A percentile compares a stretch with the other conserved stretches of the same genome.
These are phyloP conservation scores for Hydriomena furcata DNA, from an alignment of 2,888 invertebrate species.

Conservation along the genomic window DNA sequence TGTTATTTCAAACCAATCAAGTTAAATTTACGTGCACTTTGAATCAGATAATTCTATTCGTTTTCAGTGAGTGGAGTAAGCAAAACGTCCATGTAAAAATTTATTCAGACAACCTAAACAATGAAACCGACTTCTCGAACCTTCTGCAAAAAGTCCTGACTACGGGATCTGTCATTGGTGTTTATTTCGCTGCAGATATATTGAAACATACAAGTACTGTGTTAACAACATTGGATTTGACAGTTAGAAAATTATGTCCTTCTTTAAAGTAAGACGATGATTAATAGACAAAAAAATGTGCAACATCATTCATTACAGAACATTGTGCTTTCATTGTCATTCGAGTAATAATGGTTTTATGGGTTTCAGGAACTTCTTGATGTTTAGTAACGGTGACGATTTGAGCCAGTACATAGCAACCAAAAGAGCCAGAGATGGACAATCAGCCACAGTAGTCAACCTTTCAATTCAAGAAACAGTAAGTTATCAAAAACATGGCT, in stretches of 20 bases:
- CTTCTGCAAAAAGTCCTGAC: constrained; percentile 12
- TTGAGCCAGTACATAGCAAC: constrained; percentile 8
- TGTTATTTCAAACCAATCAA: too few relatives aligned
- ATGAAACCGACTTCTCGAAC: constrained; percentile 5
- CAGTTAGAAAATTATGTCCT: constrained; percentile 17
- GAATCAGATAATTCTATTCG: not conserved
- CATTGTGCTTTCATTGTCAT: too few relatives aligned
- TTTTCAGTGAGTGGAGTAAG: constrained; percentile 37
- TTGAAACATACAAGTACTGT: constrained; percentile 2
- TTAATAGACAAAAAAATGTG: too few relatives aligned
- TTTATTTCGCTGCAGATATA: constrained; percentile 19
- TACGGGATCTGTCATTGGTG: constrained; percentile 17
- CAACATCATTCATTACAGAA: too few relatives aligned
- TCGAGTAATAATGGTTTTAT: not conserved
- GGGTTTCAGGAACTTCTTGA: constrained; percentile 16
- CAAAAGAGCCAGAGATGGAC: constrained; percentile 13
- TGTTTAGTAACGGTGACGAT: constrained; percentile 17
- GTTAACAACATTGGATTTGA: constrained; percentile 9
- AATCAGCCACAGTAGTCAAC: constrained; percentile 22
- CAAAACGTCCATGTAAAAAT: constrained; percentile 28
- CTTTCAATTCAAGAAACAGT: constrained; percentile 19
- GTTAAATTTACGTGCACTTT: too few relatives aligned
- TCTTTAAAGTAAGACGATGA: constrained; percentile 19
- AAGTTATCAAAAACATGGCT: not conserved
- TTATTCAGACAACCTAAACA: constrained; percentile 20